These are phyloP conservation scores for Eupithecia insigniata DNA, from an alignment of 2,888 invertebrate species.

Conservation along the genomic window DNA sequence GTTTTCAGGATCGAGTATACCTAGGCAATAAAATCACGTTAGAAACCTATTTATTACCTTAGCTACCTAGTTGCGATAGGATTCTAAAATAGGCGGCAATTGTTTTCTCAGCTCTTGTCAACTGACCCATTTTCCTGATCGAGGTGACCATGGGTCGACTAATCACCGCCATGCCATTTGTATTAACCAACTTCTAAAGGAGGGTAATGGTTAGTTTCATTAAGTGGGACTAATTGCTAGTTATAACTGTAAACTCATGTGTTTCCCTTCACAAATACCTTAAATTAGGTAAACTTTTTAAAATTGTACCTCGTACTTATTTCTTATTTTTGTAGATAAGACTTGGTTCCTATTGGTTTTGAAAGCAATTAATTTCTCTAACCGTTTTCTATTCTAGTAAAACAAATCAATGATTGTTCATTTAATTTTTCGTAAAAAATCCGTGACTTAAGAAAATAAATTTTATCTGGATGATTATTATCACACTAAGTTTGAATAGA, in stretches of 20 bases:
- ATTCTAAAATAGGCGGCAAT: background rate
- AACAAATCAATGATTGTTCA: no score
- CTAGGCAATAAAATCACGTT: background rate
- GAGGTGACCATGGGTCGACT: background rate
- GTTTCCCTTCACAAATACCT: background rate
- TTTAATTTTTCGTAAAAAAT: no score
- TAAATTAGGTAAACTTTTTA: no score
- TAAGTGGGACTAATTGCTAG: background rate
- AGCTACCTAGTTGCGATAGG: background rate
- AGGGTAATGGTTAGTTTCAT: background rate
- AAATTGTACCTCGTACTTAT: no score
- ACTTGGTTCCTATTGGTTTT: no score
- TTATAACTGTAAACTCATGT: background rate
- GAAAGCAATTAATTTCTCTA: no score
- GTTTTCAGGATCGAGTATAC: background rate
- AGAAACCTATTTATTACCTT: background rate
- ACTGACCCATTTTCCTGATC: background rate
- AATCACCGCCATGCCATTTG: background rate
- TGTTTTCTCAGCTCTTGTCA: background rate
- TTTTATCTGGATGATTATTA: no score
- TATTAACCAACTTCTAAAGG: conserved; percentile 1
- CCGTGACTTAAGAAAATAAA: no score
- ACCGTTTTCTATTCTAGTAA: no score
- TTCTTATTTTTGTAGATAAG: no score
- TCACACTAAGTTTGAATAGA: no score